Evolutionary conservation across 2,888 invertebrate species (phyloP), one percentile per base, ranked within the genome.

Genomic region (Drosophila nigricruria): DNA sequence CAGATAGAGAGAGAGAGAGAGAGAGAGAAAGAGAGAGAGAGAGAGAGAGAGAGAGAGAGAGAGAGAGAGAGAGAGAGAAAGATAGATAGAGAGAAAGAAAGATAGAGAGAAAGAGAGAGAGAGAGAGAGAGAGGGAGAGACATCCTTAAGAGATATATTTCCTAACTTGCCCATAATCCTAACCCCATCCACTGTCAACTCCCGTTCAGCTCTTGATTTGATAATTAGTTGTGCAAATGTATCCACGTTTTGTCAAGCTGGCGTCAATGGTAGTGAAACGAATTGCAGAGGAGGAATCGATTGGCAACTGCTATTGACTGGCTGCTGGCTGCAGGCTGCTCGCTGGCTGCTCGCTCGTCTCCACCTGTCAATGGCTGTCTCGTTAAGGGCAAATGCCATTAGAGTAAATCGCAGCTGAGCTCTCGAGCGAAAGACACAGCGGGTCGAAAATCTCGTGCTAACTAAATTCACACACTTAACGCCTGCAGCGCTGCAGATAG

Each of bases 401-500:
- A 83, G 68, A 71, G 74, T 77, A 83, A 82, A 87, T 82, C 84
- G 87, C 69, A 74, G 84, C 66, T 72, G 70, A 74, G 63, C 62
- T 71, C 58, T 58, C 18, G 9, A 50, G 47, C 56, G 23, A 50
- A 49, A 74, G 32, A 58, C 54, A 53, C 58, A 34, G 53, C 12
- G 30, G 38, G 18, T 16, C 40, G 36, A 65, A 63, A 73, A 76
- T 76, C 70, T 70, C 47, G 53, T 69, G 66, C 81, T 81, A 88
- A 88, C 84, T 88, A 78, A 88, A 86, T 88, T 87, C 73, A 65
- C 71, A 88, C 83, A 88, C 87, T 84, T 88, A 78, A 78, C 89
- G 84, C 89, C 89, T 86, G 71, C 77, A 77, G 75, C 66, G 36
- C 54, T 77, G 75, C 75, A 70, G 56, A 56, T 56, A 42, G 9